These are phyloP conservation scores for Ostrea denselamellosa DNA, from an alignment of 1,140 invertebrate genomes.

Conservation along the genomic window DNA sequence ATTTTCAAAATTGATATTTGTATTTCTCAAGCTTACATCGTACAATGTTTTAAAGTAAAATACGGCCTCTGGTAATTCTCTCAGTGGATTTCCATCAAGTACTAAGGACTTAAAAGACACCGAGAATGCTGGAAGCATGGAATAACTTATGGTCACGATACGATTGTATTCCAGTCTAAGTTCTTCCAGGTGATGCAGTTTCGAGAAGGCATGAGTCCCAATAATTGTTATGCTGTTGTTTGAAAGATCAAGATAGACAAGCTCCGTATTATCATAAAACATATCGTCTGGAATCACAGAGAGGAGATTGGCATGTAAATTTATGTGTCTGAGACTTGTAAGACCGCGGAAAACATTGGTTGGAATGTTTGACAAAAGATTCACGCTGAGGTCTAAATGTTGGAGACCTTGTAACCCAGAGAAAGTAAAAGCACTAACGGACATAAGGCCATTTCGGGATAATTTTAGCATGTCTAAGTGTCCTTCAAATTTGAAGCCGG, in stretches of 20 bases:
- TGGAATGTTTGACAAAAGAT: slow-evolving; percentile 53
- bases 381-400: slow-evolving; percentile 58
- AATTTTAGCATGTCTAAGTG: slow-evolving; percentile 61
- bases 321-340: slow-evolving; percentile 50
- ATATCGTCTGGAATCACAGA: slow-evolving; percentile 35
- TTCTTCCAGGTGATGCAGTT: slow-evolving; percentile 50
- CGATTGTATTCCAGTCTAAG: slow-evolving; percentile 60
- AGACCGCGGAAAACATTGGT: slow-evolving; percentile 48
- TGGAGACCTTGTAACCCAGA: slow-evolving; percentile 57
- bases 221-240: slow-evolving; percentile 56
- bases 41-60: slow-evolving; percentile 61
- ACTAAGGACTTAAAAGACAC: slow-evolving; percentile 52
- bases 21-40: slow-evolving; percentile 55
- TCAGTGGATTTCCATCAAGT: slow-evolving; percentile 61
- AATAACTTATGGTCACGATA: slow-evolving; percentile 42
- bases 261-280: slow-evolving; percentile 49
- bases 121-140: slow-evolving; percentile 52
- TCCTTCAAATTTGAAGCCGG: slow-evolving; percentile 57
- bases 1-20: slow-evolving; percentile 58
- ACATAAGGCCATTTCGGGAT: slow-evolving; percentile 50
- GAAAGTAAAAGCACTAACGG: slow-evolving; percentile 56
- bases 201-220: slow-evolving; percentile 52
- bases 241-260: slow-evolving; percentile 55
- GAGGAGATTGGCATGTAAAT: slow-evolving; percentile 55
- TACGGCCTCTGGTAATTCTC: slow-evolving; percentile 58